phyloP scores from a whole-genome alignment of 2,888 invertebrate species.

The Phyto melanocephala region DNA sequence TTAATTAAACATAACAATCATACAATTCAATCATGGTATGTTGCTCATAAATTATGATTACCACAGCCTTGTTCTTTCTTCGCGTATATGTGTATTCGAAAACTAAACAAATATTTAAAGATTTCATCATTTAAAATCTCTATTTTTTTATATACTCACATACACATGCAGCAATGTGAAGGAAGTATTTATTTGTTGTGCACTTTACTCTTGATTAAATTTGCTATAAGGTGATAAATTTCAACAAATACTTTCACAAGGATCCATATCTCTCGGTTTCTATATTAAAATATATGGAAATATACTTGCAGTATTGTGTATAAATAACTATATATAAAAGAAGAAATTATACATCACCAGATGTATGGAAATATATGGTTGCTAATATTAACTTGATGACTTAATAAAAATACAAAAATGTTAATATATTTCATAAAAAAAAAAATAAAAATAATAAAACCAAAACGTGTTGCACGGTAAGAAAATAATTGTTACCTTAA shows the following conservation, averaged over 20 bases:
- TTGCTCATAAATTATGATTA: too few species aligned
- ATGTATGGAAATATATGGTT: not conserved
- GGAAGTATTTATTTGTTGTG: not conserved
- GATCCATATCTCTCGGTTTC: not conserved
- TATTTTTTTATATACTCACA: not conserved
- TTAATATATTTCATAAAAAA: not conserved
- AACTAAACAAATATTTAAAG: not conserved
- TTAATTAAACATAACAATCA: too few species aligned
- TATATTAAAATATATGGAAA: not conserved
- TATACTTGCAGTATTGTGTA: not conserved
- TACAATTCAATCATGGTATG: too few species aligned
- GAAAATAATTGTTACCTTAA: not conserved
- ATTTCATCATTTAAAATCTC: not conserved
- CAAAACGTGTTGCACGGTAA: not conserved
- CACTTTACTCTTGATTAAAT: constrained; percentile 46
- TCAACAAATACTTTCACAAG: not conserved
- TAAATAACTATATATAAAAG: not conserved
- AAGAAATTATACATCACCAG: not conserved
- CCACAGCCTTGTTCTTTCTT: too few species aligned
- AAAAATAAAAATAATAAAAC: not conserved
- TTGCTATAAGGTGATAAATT: constrained; percentile 42
- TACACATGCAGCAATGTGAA: not conserved
- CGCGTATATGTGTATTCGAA: not conserved
- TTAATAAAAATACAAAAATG: not conserved
- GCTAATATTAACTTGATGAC: not conserved